A percentile compares a stretch with the other conserved stretches of the same genome.
These are phyloP conservation scores for Elysia crispata DNA, from an alignment of 2,888 invertebrate genomes.

Conservation along the genomic window DNA sequence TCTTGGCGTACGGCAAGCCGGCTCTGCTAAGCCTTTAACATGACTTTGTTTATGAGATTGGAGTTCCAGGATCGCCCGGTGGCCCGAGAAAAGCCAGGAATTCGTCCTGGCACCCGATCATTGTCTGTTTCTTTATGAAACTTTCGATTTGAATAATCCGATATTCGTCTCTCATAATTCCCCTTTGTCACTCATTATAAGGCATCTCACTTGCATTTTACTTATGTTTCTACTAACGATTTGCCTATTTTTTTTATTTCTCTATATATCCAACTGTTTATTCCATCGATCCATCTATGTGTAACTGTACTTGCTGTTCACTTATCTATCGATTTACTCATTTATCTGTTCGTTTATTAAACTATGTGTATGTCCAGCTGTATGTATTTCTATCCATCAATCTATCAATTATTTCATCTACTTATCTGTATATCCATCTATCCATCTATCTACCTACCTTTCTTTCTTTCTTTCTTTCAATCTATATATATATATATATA, in stretches of 20 bases:
- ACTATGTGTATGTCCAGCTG: background rate
- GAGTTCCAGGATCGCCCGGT: background rate
- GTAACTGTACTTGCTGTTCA: no score
- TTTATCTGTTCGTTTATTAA: no score
- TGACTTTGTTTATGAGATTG: background rate
- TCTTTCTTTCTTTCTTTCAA: slow-evolving; percentile 1
- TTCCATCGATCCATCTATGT: slow-evolving; percentile 21
- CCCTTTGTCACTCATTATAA: no score
- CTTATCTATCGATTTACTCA: background rate
- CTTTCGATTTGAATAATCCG: background rate
- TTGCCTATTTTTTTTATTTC: no score
- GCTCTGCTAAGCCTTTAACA: no score
- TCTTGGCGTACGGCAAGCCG: no score
- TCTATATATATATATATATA: no score
- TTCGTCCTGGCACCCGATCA: no score
- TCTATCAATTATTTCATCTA: slow-evolving; percentile 3
- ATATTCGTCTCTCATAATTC: background rate
- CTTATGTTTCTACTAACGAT: no score
- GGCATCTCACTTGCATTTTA: no score
- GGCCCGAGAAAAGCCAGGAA: background rate
- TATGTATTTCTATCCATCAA: slow-evolving; percentile 5
- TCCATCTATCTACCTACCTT: slow-evolving; percentile 10
- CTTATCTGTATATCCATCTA: background rate
- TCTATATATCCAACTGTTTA: slow-evolving; percentile 25
- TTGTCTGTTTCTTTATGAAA: no score